These are phyloP conservation scores for Mastomys natalensis DNA, from an alignment of 2,113 vertebrate genomes.

Conservation along the genomic window DNA sequence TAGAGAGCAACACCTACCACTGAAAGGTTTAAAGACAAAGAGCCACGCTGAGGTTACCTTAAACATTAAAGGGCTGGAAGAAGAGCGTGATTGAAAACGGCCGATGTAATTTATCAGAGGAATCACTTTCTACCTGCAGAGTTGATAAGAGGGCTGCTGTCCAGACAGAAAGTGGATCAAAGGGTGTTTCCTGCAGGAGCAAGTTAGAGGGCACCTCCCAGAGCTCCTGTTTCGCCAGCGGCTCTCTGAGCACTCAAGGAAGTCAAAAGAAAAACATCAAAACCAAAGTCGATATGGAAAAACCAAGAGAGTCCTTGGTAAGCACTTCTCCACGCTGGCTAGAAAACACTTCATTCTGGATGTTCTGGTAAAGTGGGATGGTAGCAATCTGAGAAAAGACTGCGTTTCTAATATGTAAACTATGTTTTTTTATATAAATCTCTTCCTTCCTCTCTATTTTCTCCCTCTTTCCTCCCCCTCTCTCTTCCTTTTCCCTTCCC, in stretches of 20 bases:
- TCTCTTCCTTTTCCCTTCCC: neutral
- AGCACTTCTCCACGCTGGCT: slow-evolving; percentile 77
- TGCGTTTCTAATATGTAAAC: neutral
- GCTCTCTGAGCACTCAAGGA: slow-evolving; percentile 89
- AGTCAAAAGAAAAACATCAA: slow-evolving; percentile 90
- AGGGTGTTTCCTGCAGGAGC: slow-evolving; percentile 91
- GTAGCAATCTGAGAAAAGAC: neutral
- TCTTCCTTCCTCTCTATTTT: rapidly evolving
- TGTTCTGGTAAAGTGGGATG: neutral
- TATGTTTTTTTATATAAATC: neutral
- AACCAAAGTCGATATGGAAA: slow-evolving; percentile 89
- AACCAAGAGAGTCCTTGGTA: slow-evolving; percentile 89
- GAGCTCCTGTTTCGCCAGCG: slow-evolving; percentile 84
- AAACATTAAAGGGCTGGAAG: slow-evolving; percentile 84
- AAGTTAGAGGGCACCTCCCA: slow-evolving; percentile 90
- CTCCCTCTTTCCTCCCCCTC: neutral
- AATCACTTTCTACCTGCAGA: slow-evolving; percentile 90
- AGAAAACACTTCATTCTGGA: neutral
- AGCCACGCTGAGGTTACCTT: slow-evolving; percentile 85
- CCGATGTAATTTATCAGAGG: slow-evolving; percentile 90
- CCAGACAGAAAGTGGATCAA: slow-evolving; percentile 90
- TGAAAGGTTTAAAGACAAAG: slow-evolving; percentile 85
- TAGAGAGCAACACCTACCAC: slow-evolving; percentile 86
- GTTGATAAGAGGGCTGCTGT: slow-evolving; percentile 90
- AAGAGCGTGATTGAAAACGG: slow-evolving; percentile 86